phyloP scores from a whole-genome alignment of 2,797 vertebrate genomes.

The Graptemys geographica region DNA sequence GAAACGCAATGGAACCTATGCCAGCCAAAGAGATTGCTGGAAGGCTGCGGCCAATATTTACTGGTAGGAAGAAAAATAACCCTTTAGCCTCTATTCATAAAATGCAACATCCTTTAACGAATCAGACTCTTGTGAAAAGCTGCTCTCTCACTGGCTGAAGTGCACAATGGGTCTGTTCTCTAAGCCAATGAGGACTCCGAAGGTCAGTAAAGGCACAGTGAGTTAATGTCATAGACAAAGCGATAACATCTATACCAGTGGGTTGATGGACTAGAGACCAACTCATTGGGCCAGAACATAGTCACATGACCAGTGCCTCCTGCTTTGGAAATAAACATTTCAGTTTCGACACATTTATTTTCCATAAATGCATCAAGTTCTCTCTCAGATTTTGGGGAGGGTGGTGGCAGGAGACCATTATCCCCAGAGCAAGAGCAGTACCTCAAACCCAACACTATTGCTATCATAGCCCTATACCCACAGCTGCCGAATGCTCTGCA shows the following conservation, averaged over 20 bases:
- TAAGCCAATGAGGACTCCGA: accelerated
- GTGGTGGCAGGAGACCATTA: not conserved
- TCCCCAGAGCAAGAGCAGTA: not conserved
- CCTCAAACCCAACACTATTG: not conserved
- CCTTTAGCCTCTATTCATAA: not conserved
- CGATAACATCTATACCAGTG: not conserved
- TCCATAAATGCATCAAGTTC: not conserved
- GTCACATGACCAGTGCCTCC: not conserved
- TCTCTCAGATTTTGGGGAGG: not conserved
- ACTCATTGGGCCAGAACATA: not conserved
- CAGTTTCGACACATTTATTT: accelerated
- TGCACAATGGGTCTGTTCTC: conserved; percentile 23
- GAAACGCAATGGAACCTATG: not conserved
- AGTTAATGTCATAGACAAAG: not conserved
- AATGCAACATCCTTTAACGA: not conserved
- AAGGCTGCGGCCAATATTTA: not conserved
- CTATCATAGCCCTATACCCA: not conserved
- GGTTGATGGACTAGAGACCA: not conserved
- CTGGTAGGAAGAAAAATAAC: not conserved
- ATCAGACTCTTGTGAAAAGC: not conserved
- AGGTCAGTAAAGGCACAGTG: not conserved
- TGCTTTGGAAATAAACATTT: not conserved
- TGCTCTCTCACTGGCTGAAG: conserved; percentile 11
- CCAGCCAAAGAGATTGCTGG: not conserved
- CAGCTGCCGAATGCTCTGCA: not conserved